Conservation (phyloP, 2,888 invertebrate genomes). For the Unio pictorum region DNA sequence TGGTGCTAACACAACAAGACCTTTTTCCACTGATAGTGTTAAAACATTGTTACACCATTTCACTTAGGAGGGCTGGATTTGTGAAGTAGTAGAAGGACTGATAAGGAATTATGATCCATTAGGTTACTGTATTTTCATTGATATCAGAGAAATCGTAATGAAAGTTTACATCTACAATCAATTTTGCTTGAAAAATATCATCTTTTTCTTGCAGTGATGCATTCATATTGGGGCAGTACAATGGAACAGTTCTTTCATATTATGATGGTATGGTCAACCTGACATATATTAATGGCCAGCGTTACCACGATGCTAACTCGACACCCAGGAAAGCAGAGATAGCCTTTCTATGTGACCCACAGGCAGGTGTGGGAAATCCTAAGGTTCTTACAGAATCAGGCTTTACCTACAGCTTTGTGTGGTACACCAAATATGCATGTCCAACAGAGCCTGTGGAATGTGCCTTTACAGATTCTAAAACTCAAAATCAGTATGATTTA, state of each 20-base stretch:
- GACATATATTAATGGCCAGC: constrained; percentile 62
- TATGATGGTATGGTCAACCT: constrained; percentile 68
- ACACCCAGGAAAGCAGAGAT: constrained; percentile 63
- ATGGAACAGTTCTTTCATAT: constrained; percentile 48
- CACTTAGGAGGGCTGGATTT: too few species aligned
- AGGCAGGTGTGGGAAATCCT: constrained; percentile 60
- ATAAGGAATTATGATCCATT: too few species aligned
- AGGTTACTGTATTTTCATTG: too few species aligned
- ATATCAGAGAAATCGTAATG: too few species aligned
- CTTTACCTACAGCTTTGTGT: constrained; percentile 59
- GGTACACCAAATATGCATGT: constrained; percentile 62
- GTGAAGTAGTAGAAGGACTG: too few species aligned
- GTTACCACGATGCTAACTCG: constrained; percentile 47
- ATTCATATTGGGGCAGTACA: constrained; percentile 52
- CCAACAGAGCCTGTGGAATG: constrained; percentile 57
- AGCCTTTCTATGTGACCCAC: constrained; percentile 65
- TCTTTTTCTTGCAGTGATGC: constrained; percentile 28
- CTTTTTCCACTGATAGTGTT: too few species aligned
- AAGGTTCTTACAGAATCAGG: constrained; percentile 59
- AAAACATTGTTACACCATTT: too few species aligned
- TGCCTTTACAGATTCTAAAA: constrained; percentile 40
- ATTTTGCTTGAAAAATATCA: neutral
- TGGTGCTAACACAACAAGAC: too few species aligned
- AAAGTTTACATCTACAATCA: too few species aligned
- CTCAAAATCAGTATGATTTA: constrained; percentile 57